Conservation (phyloP, 2,113 vertebrate genomes). For the Gobius niger region DNA sequence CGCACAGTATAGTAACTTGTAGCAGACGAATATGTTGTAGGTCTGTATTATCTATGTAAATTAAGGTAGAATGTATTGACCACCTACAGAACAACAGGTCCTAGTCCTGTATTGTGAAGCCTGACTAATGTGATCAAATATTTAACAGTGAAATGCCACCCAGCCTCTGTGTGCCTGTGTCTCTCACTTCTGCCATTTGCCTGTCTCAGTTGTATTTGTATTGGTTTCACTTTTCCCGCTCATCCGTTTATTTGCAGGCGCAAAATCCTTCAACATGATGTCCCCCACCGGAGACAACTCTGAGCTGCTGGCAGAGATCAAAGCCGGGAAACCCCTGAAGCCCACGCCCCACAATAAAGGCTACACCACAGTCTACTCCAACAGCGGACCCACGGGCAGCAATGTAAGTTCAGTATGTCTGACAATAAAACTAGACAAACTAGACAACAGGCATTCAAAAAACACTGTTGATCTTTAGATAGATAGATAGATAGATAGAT, state of each 20-base stretch:
- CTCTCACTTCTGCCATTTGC: slow-evolving; percentile 37
- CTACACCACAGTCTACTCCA: slow-evolving; percentile 90
- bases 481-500: neutral
- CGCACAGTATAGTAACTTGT: neutral
- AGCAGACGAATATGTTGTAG: neutral
- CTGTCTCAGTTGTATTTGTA: slow-evolving; percentile 35
- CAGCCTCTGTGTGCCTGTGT: slow-evolving; percentile 34
- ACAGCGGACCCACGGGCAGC: slow-evolving; percentile 78
- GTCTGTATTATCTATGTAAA: neutral
- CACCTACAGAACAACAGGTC: slow-evolving; percentile 36
- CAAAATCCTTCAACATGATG: slow-evolving; percentile 99
- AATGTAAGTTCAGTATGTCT: slow-evolving; percentile 75
- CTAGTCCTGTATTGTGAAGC: slow-evolving; percentile 46
- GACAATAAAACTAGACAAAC: neutral
- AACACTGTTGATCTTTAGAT: too few relatives aligned
- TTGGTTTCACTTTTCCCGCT: slow-evolving; percentile 50
- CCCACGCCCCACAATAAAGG: slow-evolving; percentile 95
- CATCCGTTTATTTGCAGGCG: slow-evolving; percentile 77
- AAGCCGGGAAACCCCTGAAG: slow-evolving; percentile 94
- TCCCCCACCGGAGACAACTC: slow-evolving; percentile 96
- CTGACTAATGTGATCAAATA: slow-evolving; percentile 62
- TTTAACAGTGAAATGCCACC: slow-evolving; percentile 63
- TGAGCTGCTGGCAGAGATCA: slow-evolving; percentile 96
- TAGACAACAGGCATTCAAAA: too few relatives aligned
- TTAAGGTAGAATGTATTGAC: slow-evolving; percentile 14